Conservation (phyloP, 2,888 invertebrate genomes). For the Athalia circularis region DNA sequence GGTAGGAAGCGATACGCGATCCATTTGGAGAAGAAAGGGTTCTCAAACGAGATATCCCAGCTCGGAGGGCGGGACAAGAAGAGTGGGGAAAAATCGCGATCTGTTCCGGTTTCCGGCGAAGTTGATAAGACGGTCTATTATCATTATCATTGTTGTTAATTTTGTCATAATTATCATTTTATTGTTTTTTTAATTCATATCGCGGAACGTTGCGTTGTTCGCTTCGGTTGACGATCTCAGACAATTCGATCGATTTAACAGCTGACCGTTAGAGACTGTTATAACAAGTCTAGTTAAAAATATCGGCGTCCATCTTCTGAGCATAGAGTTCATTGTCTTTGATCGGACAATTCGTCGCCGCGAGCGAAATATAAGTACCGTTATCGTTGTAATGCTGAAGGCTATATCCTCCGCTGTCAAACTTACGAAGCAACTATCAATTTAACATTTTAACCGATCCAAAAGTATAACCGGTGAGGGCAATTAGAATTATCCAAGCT, state of each 20-base stretch:
- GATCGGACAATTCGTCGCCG: slow-evolving; percentile 38
- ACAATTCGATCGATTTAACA: slow-evolving; percentile 12
- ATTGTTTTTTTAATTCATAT: not conserved
- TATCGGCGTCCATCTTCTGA: slow-evolving; percentile 15
- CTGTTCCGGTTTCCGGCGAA: no score
- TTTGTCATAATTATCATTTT: no score
- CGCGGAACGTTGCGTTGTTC: not conserved
- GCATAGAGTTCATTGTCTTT: slow-evolving; percentile 43
- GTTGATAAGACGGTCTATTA: no score
- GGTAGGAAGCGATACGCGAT: slow-evolving; percentile 36
- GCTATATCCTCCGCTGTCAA: slow-evolving; percentile 38
- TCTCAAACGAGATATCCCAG: slow-evolving; percentile 18
- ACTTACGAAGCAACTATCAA: slow-evolving; percentile 34
- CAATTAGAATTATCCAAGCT: slow-evolving; percentile 33
- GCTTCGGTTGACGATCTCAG: no score
- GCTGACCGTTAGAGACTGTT: slow-evolving; percentile 34
- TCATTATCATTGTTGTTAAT: no score
- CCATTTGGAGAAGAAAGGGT: slow-evolving; percentile 6
- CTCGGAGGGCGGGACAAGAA: no score
- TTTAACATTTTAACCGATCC: slow-evolving; percentile 10
- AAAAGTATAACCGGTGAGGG: not conserved
- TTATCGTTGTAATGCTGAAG: slow-evolving; percentile 31
- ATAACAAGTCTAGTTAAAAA: not conserved
- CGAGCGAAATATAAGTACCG: slow-evolving; percentile 26
- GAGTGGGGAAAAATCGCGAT: no score